Conservation (phyloP, 2,888 invertebrate genomes). For the Drosophila hamatofila region DNA sequence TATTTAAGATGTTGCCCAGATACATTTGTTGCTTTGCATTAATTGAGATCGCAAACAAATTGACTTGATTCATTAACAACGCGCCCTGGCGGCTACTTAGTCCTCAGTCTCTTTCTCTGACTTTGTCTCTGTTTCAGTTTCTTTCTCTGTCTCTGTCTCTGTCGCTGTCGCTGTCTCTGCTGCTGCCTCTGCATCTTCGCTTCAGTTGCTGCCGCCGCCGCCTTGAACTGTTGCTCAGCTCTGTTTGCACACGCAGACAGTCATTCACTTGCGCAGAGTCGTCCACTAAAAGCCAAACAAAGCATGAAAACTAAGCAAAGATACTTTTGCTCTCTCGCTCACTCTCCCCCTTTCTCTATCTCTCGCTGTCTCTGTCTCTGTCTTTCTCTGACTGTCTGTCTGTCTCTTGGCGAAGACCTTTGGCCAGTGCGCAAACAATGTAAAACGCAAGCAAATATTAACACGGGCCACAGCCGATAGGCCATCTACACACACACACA, state of each 20-base stretch:
- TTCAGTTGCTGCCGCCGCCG: conserved; percentile 5
- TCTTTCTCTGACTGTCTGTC: conserved; percentile 16
- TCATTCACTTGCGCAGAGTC: conserved; percentile 31
- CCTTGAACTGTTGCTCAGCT: conserved; percentile 54
- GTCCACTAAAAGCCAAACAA: conserved; percentile 76
- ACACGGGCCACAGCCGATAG: conserved; percentile 64
- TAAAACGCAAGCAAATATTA: conserved; percentile 80
- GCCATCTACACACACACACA: conserved; percentile 48
- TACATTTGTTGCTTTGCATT: conserved; percentile 25
- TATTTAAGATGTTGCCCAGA: not conserved
- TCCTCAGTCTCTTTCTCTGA: not conserved
- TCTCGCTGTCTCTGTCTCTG: not conserved
- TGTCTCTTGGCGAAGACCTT: conserved; percentile 24
- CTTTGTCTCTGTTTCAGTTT: conserved; percentile 15
- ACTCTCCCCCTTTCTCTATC: not conserved
- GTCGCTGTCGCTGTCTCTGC: not conserved
- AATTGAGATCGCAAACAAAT: conserved; percentile 35
- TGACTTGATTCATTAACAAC: conserved; percentile 51
- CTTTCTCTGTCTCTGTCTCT: not conserved
- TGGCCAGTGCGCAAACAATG: conserved; percentile 72
- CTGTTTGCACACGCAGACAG: conserved; percentile 35
- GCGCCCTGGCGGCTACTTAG: conserved; percentile 25
- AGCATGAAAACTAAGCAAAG: conserved; percentile 73
- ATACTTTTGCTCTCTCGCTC: conserved; percentile 15
- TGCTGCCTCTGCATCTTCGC: too few species aligned